Percentiles rank a stretch among this genome's conserved stretches.
Conservation (phyloP, 53 echinoderm and acorn worm species). For the Zoroaster sp. region DNA sequence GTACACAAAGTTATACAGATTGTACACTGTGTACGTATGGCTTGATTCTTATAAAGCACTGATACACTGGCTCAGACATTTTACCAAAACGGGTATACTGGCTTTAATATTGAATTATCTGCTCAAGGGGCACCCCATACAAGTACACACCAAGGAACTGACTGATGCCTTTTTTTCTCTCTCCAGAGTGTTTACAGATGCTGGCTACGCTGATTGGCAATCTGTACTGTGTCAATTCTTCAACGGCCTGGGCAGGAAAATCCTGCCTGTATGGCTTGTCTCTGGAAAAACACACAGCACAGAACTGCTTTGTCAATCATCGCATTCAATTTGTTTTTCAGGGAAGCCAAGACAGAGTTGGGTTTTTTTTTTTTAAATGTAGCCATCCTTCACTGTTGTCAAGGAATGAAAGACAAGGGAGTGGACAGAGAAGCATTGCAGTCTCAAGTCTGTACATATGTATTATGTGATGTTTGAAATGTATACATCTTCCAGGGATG, state of each 20-base stretch:
- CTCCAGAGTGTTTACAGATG: constrained; percentile 52
- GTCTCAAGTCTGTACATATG: not conserved
- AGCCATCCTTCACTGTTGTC: constrained; percentile 37
- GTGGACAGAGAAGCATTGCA: not conserved
- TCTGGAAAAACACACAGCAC: constrained; percentile 38
- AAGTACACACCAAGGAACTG: not conserved
- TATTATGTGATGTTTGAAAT: not conserved
- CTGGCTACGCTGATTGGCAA: constrained; percentile 47
- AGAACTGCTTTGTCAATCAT: constrained; percentile 50
- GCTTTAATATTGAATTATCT: constrained; percentile 24
- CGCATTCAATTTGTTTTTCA: constrained; percentile 47
- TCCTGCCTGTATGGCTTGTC: constrained; percentile 15
- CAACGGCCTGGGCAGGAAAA: constrained; percentile 1
- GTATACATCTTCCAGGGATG: not conserved
- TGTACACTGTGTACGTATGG: too few relatives aligned
- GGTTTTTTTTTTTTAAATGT: not conserved
- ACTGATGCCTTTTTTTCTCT: not conserved
- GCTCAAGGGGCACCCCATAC: constrained; percentile 43
- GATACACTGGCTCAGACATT: too few relatives aligned
- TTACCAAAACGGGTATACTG: too few relatives aligned
- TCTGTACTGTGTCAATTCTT: constrained; percentile 52
- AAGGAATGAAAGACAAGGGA: constrained; percentile 19
- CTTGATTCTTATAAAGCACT: too few relatives aligned
- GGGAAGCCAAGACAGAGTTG: not conserved
- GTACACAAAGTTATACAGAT: too few relatives aligned